These are phyloP conservation scores for Venusia cambrica DNA, from an alignment of 2,888 invertebrate genomes.

Conservation along the genomic window DNA sequence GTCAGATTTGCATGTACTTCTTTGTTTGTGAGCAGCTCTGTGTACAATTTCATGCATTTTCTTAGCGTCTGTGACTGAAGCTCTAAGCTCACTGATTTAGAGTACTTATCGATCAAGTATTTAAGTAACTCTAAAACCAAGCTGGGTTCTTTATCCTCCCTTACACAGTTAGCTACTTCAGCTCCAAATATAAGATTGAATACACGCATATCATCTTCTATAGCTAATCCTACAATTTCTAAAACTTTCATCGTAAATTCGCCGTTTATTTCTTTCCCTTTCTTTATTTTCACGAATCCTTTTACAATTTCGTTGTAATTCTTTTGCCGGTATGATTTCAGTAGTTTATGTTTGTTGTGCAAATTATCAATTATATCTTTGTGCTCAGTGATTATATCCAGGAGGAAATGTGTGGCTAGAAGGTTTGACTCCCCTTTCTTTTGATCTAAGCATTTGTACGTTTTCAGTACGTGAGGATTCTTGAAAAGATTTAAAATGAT, in stretches of 20 bases:
- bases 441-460: slow-evolving; percentile 56
- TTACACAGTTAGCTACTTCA: slow-evolving; percentile 55
- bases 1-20: slow-evolving; percentile 69
- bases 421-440: slow-evolving; percentile 48
- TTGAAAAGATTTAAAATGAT: slow-evolving; percentile 57
- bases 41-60: slow-evolving; percentile 65
- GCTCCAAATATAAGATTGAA: slow-evolving; percentile 60
- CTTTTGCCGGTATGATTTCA: slow-evolving; percentile 78
- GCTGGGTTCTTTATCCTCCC: slow-evolving; percentile 71
- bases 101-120: slow-evolving; percentile 68
- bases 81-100: slow-evolving; percentile 49
- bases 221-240: slow-evolving; percentile 57
- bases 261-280: slow-evolving; percentile 53
- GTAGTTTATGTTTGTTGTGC: slow-evolving; percentile 50
- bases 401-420: slow-evolving; percentile 56
- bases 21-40: slow-evolving; percentile 59
- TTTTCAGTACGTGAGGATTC: slow-evolving; percentile 62
- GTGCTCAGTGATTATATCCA: slow-evolving; percentile 51
- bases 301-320: slow-evolving; percentile 68
- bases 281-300: slow-evolving; percentile 70
- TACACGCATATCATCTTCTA: slow-evolving; percentile 63
- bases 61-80: slow-evolving; percentile 54
- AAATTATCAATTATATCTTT: slow-evolving; percentile 54
- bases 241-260: slow-evolving; percentile 64
- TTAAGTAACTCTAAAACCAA: slow-evolving; percentile 75